Evolutionary conservation across 2,113 vertebrate genomes (phyloP).

Genomic region (Tiliqua scincoides): DNA sequence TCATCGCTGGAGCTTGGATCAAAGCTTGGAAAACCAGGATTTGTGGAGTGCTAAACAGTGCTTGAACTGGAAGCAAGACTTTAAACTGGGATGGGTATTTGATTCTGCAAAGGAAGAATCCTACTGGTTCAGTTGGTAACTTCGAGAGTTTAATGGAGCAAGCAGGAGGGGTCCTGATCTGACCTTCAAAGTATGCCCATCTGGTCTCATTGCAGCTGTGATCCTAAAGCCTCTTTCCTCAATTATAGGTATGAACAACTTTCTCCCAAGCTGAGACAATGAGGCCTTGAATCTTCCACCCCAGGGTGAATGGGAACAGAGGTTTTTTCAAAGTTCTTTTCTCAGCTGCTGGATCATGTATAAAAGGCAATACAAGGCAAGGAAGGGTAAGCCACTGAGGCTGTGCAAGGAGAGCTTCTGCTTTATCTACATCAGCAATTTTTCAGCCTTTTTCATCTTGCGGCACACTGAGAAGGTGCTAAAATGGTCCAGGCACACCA

Average conservation of each 20-base stretch:
- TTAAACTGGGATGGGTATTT: background rate
- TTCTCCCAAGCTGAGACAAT: background rate
- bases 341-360: background rate
- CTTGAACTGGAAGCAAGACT: background rate
- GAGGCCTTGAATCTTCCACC: background rate
- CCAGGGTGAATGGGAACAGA: background rate
- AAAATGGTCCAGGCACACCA: too few relatives aligned
- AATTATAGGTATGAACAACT: background rate
- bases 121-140: too few relatives aligned
- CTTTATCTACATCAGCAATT: background rate
- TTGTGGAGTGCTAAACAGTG: constrained; percentile 25
- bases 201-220: background rate
- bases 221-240: background rate
- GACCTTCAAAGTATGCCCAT: background rate
- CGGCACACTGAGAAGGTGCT: too few relatives aligned
- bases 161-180: background rate
- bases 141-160: background rate
- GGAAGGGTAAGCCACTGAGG: background rate
- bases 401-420: background rate
- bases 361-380: background rate
- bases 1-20: constrained; percentile 49
- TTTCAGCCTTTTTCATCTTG: too few relatives aligned
- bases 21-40: constrained; percentile 41
- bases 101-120: background rate
- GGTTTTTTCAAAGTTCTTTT: background rate